Evolutionary conservation across 2,797 vertebrate genomes (phyloP), one percentile per base, ranked within the genome.

Genomic region (Mus spretus): DNA sequence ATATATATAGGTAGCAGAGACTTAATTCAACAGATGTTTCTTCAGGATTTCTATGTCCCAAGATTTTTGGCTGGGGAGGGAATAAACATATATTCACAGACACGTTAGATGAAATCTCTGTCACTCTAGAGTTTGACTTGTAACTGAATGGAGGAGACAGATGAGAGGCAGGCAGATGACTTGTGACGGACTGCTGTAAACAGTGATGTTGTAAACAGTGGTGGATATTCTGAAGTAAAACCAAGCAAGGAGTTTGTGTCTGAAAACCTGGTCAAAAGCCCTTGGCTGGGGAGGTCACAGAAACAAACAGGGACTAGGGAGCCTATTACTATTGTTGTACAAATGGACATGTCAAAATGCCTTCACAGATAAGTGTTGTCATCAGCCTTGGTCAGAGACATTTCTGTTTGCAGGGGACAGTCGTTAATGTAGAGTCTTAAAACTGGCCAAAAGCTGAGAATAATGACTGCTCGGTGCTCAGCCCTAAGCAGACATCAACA

Each of bases 1-100:
- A 10, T 61, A 26, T 15, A 31, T n/a, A 55, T 5, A 87, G 57
- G 20, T 61, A 72, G 72, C 57, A 90, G 65, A 97, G 47, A 72
- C n/a, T 74, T 94, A 85, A 88, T 78, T 96, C 53, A 70, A 82
- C 10, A 89, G 65, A 81, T 90, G 12, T 92, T 91, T 82, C 67
- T 79, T 24, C 50, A 91, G 61, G 31, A 14, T 17, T 79, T 96
- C 37, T 92, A 37, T 17, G n/a, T 85, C 61, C 65, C 70, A 91
- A 40, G 13, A 61, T 55, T 79, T 95, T 94, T 82, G 44, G 53
- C 74, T 34, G 31, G 13, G 15, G 20, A 0, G 15, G 26, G 7
- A 65, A 12, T 13, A 37, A 24, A 44, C 70, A 86, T 86, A 24
- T 26, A 26, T n/a, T 7, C 6, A 50, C 67, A 85, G 44, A 34